Conservation (phyloP, 2,888 invertebrate species). For the Eremobia ochroleuca region DNA sequence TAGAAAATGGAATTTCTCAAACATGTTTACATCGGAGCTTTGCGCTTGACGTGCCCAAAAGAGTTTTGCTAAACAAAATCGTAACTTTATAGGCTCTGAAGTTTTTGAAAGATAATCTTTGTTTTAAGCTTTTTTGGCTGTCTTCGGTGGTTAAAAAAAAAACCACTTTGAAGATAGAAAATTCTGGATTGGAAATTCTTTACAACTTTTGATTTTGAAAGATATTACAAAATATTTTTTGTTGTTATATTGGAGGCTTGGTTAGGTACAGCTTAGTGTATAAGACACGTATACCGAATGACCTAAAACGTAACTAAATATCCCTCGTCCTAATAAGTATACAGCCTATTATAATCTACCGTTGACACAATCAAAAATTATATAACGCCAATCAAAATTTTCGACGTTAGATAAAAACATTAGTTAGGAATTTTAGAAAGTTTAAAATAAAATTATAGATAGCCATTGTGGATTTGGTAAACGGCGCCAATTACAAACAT, state of each 20-base stretch:
- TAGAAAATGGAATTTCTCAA: conserved; percentile 61
- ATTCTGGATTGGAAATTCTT: conserved; percentile 9
- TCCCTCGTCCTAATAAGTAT: background rate
- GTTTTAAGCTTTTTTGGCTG: conserved; percentile 21
- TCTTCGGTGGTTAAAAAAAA: background rate
- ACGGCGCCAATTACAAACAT: conserved; percentile 57
- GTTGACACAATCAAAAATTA: conserved; percentile 41
- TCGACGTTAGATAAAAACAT: conserved; percentile 33
- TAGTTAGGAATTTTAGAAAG: conserved; percentile 62
- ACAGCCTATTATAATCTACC: background rate
- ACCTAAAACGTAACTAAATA: background rate
- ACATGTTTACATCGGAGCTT: conserved; percentile 66
- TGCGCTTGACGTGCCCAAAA: conserved; percentile 61
- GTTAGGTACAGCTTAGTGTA: background rate
- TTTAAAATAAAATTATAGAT: conserved; percentile 62
- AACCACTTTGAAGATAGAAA: conserved; percentile 8
- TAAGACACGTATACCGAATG: background rate
- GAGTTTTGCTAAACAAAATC: conserved; percentile 53
- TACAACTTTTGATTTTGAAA: background rate
- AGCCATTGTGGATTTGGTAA: conserved; percentile 50
- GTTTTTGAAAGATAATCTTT: conserved; percentile 50
- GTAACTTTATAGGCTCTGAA: conserved; percentile 59
- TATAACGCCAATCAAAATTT: conserved; percentile 46
- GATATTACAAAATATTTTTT: background rate
- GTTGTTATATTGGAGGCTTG: background rate